These are phyloP conservation scores for Scaptomyza polygonia DNA, from an alignment of 2,888 invertebrate genomes.

Conservation along the genomic window DNA sequence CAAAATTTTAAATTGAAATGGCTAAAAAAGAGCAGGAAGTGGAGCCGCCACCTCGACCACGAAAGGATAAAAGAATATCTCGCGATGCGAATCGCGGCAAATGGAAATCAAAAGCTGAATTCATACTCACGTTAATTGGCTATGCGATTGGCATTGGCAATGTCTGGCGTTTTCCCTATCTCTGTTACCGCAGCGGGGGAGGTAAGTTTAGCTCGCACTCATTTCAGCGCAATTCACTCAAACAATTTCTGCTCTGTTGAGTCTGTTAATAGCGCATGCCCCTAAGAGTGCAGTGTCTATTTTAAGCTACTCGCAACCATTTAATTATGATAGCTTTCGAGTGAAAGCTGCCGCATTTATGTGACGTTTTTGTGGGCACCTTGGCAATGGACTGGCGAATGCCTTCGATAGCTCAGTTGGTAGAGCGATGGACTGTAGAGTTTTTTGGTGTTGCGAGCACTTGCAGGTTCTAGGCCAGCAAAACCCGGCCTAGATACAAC, in stretches of 20 bases:
- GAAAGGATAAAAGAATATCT: conserved; percentile 38
- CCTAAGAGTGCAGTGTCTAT: conserved; percentile 46
- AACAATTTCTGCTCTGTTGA: background rate
- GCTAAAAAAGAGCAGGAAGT: background rate
- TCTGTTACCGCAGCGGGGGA: conserved; percentile 94
- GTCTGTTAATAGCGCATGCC: conserved; percentile 51
- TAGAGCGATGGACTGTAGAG: conserved; percentile 81
- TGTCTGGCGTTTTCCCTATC: conserved; percentile 94
- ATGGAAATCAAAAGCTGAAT: conserved; percentile 91
- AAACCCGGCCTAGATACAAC: conserved; percentile 48
- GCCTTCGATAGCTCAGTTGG: conserved; percentile 80
- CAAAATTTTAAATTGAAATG: conserved; percentile 10
- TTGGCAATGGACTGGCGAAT: conserved; percentile 30
- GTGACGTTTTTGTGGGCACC: conserved; percentile 15
- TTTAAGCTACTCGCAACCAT: conserved; percentile 34
- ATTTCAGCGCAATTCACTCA: background rate
- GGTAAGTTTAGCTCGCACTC: conserved; percentile 84
- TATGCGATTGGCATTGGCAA: conserved; percentile 94
- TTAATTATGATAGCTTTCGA: conserved; percentile 48
- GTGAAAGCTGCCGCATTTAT: conserved; percentile 49
- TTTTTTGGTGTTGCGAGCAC: conserved; percentile 55
- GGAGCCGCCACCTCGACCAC: background rate
- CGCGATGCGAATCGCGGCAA: conserved; percentile 86
- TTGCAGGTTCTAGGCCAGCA: conserved; percentile 52
- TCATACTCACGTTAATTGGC: conserved; percentile 91